Percentiles rank a stretch among this genome's conserved stretches.
These are phyloP conservation scores for Aplocera efformata DNA, from an alignment of 2,888 invertebrate genomes.

Conservation along the genomic window DNA sequence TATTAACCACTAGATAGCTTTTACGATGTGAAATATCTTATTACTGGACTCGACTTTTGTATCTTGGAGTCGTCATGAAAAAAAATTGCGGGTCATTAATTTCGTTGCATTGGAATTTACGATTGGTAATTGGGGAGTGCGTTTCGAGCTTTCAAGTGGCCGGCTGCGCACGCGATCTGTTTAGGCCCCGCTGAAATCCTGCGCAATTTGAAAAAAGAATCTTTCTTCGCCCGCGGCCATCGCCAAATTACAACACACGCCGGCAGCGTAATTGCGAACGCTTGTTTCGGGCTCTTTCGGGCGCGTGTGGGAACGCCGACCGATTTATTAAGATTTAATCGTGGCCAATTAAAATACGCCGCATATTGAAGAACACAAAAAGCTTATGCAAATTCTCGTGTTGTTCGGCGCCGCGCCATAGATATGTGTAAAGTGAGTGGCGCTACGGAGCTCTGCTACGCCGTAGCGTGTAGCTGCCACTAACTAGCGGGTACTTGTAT, in stretches of 20 bases:
- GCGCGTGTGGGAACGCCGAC: constrained; percentile 67
- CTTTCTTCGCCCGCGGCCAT: constrained; percentile 58
- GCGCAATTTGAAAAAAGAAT: constrained; percentile 58
- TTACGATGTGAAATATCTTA: background rate
- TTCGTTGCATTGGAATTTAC: constrained; percentile 65
- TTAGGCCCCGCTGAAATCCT: constrained; percentile 52
- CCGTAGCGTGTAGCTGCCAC: constrained; percentile 39
- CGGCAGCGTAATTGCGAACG: constrained; percentile 66
- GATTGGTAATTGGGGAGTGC: constrained; percentile 75
- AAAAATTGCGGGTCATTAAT: constrained; percentile 39
- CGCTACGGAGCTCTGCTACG: constrained; percentile 45
- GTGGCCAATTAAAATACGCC: constrained; percentile 71
- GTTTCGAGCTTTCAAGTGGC: constrained; percentile 56
- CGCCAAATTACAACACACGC: constrained; percentile 67
- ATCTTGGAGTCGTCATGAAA: background rate
- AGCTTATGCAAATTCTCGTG: constrained; percentile 58
- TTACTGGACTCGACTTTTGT: background rate
- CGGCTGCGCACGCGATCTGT: constrained; percentile 60
- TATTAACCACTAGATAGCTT: background rate
- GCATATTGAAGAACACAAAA: constrained; percentile 64
- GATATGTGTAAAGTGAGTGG: constrained; percentile 10
- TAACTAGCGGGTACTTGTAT: background rate
- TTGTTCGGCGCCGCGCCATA: constrained; percentile 43
- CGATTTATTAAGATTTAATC: constrained; percentile 79
- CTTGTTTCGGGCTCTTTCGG: constrained; percentile 19